These are phyloP conservation scores for Epinotia demarniana DNA, from an alignment of 2,888 invertebrate species.

Conservation along the genomic window DNA sequence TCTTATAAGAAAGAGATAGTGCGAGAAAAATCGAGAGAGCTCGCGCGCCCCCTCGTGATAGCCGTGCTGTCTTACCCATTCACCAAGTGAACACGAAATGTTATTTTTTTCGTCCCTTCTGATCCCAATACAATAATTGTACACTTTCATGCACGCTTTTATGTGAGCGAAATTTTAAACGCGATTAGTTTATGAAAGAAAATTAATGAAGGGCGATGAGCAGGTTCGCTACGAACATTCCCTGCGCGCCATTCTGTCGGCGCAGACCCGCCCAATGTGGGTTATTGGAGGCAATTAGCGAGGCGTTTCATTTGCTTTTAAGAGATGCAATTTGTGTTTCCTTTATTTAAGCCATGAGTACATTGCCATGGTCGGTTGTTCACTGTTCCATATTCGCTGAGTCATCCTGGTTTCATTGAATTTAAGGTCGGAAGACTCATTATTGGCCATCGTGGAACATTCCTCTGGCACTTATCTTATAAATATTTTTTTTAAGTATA, in stretches of 20 bases:
- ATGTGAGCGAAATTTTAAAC: too few relatives aligned
- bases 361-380: slow-evolving; percentile 27
- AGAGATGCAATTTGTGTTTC: slow-evolving; percentile 39
- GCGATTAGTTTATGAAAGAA: too few relatives aligned
- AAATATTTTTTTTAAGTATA: too few relatives aligned
- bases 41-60: too few relatives aligned
- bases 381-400: slow-evolving; percentile 1
- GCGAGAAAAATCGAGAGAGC: too few relatives aligned
- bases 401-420: slow-evolving; percentile 3
- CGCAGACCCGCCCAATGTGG: neutral
- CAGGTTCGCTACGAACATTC: neutral
- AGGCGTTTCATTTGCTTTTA: slow-evolving; percentile 25
- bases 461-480: neutral
- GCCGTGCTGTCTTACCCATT: too few relatives aligned
- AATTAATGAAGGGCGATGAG: too few relatives aligned
- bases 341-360: slow-evolving; percentile 21
- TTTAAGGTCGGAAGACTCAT: slow-evolving; percentile 2
- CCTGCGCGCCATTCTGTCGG: neutral
- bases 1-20: too few relatives aligned
- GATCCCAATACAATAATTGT: too few relatives aligned
- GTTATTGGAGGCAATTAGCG: slow-evolving; percentile 32
- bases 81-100: too few relatives aligned
- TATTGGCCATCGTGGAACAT: neutral
- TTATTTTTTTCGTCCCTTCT: too few relatives aligned
- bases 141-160: too few relatives aligned